Evolutionary conservation across 2,888 invertebrate genomes (phyloP), one percentile per base, ranked within the genome.

Genomic region (Mantis religiosa): DNA sequence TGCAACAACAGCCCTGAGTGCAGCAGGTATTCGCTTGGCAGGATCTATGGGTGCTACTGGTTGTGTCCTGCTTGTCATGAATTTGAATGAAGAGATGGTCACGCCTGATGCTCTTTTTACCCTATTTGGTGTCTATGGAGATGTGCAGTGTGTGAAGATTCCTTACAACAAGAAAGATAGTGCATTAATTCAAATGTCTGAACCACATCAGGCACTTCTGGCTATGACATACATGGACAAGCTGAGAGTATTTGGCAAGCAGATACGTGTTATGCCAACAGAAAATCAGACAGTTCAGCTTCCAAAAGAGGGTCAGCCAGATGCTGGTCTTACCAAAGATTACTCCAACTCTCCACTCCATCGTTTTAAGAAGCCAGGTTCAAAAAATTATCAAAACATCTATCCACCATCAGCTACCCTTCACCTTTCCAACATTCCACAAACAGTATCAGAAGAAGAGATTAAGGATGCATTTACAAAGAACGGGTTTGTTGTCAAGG

Each of bases 291-390:
- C 98, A 89, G 99, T 99, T 91, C 99, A 99, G 94, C 96, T 99
- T 96, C 99, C 99, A 85, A 99, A 99, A 93, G 99, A 99, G 93
- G 99, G 99, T 83, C 99, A 99, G 94, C 98, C 98, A 12, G 99
- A 99, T 93, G 99, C 99, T 90, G 99, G 99, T 88, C 96, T 99
- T 91, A 99, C 99, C 93, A 98, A 99, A 95, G 99, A 99, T 94
- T 99, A 98, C 94, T 97, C 98, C 91, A 98, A 98, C 94, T 99
- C 99, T 93, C 96, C 97, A 90, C 95, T 99, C 92, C 99, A 99
- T 93, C 96, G 99, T 94, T 99, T 99, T 95, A 99, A 99, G 95
- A 99, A 99, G 94, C 99, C 99, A n/a, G 99, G 99, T 92, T 99
- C 99, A 93, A 99, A 99, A 95, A 99, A 99, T 94, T 99, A 99